These are phyloP conservation scores for Homarus americanus DNA, from an alignment of 1,140 invertebrate genomes.

Conservation along the genomic window DNA sequence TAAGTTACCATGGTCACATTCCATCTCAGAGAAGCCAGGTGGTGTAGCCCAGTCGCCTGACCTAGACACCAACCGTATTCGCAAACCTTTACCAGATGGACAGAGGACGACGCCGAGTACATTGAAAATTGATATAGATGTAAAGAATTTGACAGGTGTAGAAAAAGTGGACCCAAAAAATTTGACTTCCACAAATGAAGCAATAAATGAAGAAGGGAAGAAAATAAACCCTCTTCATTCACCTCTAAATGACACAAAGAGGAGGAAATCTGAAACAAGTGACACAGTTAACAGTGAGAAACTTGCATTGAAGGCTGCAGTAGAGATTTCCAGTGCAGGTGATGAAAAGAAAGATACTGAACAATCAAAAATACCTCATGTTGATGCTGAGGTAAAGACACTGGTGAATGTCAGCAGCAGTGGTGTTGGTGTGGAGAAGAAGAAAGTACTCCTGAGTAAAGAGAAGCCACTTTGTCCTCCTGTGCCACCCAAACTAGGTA, in stretches of 20 bases:
- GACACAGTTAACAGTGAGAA: neutral
- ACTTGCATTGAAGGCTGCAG: neutral
- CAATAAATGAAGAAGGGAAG: neutral
- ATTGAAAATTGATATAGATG: neutral
- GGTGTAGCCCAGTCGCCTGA: neutral
- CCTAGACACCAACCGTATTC: neutral
- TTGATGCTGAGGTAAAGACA: neutral
- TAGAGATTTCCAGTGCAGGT: neutral
- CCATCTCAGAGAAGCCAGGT: neutral
- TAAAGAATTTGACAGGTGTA: neutral
- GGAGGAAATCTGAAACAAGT: neutral
- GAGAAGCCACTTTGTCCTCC: slow-evolving; percentile 53
- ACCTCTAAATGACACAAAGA: neutral
- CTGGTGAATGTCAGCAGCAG: neutral
- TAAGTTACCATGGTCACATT: slow-evolving; percentile 34
- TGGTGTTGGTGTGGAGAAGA: neutral
- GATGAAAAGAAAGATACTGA: neutral
- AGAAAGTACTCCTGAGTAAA: slow-evolving; percentile 1
- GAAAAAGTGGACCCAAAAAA: neutral
- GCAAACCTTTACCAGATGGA: neutral
- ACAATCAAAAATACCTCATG: neutral
- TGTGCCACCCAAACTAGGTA: slow-evolving; percentile 58
- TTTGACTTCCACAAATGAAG: neutral
- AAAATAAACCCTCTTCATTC: neutral
- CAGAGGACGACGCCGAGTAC: neutral